phyloP scores from a whole-genome alignment of 1,140 invertebrate species.

The Drosophila malerkotliana region DNA sequence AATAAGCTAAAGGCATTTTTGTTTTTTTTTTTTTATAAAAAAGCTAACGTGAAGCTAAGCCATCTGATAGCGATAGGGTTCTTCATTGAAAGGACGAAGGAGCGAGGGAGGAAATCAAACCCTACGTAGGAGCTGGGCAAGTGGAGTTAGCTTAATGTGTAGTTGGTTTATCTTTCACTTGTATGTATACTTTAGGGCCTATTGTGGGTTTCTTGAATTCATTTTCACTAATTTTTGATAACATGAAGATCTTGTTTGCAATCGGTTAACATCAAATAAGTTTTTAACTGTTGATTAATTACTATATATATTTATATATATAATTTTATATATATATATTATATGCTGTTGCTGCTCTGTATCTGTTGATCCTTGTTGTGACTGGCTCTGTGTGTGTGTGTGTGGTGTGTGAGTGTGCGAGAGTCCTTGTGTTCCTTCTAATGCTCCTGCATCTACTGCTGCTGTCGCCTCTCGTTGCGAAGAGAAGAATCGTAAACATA shows the following conservation, averaged over 20 bases:
- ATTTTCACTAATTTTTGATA: slow-evolving; percentile 42
- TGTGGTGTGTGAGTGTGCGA: slow-evolving; percentile 2
- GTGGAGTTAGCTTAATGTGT: slow-evolving; percentile 24
- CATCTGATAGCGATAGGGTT: slow-evolving; percentile 1
- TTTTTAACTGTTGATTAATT: slow-evolving; percentile 56
- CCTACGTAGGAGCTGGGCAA: slow-evolving; percentile 15
- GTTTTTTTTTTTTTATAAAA: too few species aligned
- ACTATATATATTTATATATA: slow-evolving; percentile 15
- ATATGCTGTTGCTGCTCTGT: slow-evolving; percentile 17
- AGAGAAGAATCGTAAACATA: slow-evolving; percentile 25
- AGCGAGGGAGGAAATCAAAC: slow-evolving; percentile 19
- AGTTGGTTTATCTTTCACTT: slow-evolving; percentile 11
- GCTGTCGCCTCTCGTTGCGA: slow-evolving; percentile 10
- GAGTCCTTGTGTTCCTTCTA: slow-evolving; percentile 2
- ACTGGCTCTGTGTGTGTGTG: slow-evolving; percentile 16
- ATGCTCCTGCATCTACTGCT: slow-evolving; percentile 2
- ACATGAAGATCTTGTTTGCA: slow-evolving; percentile 53
- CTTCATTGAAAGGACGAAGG: slow-evolving; percentile 11
- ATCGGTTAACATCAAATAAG: slow-evolving; percentile 59
- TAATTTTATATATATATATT: slow-evolving; percentile 12
- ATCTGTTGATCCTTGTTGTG: slow-evolving; percentile 35
- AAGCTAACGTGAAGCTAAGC: slow-evolving; percentile 13
- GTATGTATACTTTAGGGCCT: slow-evolving; percentile 22
- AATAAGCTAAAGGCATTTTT: too few species aligned
- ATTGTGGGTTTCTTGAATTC: slow-evolving; percentile 33